A percentile compares a stretch with the other conserved stretches of the same genome.
These are phyloP conservation scores for Tauraco erythrolophus DNA, from an alignment of 2,113 vertebrate species.

Conservation along the genomic window DNA sequence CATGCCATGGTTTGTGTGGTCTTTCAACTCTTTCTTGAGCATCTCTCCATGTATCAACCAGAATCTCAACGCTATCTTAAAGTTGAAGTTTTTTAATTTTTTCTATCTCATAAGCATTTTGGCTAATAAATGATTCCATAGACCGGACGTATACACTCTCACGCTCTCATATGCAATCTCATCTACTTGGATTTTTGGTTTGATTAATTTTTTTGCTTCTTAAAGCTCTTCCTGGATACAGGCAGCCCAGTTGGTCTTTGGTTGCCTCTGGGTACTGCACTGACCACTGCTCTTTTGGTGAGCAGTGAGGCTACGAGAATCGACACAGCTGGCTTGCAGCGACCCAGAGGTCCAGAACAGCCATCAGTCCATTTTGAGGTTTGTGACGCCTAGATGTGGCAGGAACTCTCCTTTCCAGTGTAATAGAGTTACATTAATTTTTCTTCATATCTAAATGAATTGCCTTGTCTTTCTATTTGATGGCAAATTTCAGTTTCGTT, in stretches of 20 bases:
- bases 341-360: not conserved
- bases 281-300: not conserved
- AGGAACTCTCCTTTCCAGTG: not conserved
- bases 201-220: not conserved
- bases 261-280: not conserved
- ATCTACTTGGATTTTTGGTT: not conserved
- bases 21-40: not conserved
- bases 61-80: not conserved
- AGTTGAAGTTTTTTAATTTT: not conserved
- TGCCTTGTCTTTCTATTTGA: not conserved
- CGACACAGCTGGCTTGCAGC: not conserved
- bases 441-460: not conserved
- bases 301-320: not conserved
- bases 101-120: not conserved
- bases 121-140: not conserved
- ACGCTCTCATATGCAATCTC: not conserved
- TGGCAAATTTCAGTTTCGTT: not conserved
- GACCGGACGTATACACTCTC: accelerated
- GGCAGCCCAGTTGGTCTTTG: not conserved
- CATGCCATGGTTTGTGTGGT: not conserved
- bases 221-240: not conserved
- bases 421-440: not conserved
- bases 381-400: not conserved
- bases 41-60: not conserved
- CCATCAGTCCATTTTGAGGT: not conserved